These are phyloP conservation scores for Cryptoblepharus egeriae DNA, from an alignment of 2,797 vertebrate species.

Conservation along the genomic window DNA sequence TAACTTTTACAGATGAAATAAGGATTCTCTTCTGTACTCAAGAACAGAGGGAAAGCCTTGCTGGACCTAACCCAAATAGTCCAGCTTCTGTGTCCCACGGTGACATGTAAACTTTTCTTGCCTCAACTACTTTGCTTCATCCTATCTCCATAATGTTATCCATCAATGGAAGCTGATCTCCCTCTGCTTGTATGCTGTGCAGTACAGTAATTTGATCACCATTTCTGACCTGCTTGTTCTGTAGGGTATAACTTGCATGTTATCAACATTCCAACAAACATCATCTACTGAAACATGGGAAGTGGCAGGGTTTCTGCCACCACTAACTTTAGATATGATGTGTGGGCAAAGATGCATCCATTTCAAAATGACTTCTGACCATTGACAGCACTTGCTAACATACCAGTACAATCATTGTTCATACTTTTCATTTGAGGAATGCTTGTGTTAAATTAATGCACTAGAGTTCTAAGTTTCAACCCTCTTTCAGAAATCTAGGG, in stretches of 20 bases:
- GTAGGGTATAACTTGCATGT: too few relatives aligned
- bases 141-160: background rate
- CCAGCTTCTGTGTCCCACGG: background rate
- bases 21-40: too few relatives aligned
- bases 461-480: background rate
- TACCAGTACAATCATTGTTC: too few relatives aligned
- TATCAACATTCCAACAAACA: background rate
- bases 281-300: background rate
- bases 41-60: too few relatives aligned
- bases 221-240: too few relatives aligned
- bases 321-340: background rate
- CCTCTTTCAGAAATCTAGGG: background rate
- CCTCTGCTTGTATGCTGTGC: background rate
- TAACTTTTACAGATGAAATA: too few relatives aligned
- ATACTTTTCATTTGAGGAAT: background rate
- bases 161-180: background rate
- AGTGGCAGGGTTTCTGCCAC: background rate
- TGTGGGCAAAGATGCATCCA: background rate
- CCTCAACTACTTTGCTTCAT: background rate
- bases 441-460: background rate
- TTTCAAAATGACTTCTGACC: background rate
- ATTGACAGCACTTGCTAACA: background rate
- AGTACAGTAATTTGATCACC: too few relatives aligned
- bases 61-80: too few relatives aligned
- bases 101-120: background rate